Evolutionary conservation across 2,113 vertebrate genomes (phyloP).

Genomic region (Barbus barbus): DNA sequence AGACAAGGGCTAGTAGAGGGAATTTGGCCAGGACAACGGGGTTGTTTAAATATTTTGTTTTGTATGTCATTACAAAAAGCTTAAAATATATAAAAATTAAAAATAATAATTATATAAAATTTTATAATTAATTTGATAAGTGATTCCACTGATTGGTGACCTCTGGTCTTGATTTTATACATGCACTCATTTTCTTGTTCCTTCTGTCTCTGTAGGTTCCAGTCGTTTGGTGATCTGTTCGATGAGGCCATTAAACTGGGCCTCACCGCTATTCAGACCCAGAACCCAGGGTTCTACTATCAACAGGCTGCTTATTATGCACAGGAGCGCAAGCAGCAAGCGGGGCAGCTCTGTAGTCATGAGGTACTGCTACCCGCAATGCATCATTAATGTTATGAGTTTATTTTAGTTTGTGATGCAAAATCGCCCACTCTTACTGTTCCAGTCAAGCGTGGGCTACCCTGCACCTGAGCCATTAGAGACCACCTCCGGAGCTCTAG

Average conservation of each 20-base stretch:
- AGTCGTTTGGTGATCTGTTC: slow-evolving; percentile 97
- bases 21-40: too few species aligned
- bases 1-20: too few species aligned
- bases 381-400: not conserved
- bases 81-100: too few species aligned
- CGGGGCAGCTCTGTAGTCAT: slow-evolving; percentile 84
- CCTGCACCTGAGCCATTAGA: slow-evolving; percentile 86
- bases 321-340: slow-evolving; percentile 90
- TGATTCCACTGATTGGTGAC: not conserved
- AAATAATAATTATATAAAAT: too few species aligned
- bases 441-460: slow-evolving; percentile 77
- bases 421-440: slow-evolving; percentile 28
- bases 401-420: not conserved
- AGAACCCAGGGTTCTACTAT: slow-evolving; percentile 99
- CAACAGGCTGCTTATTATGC: slow-evolving; percentile 96
- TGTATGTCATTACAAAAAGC: too few species aligned
- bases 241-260: slow-evolving; percentile 98
- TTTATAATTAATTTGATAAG: too few species aligned
- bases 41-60: too few species aligned
- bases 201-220: slow-evolving; percentile 78
- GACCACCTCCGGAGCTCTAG: slow-evolving; percentile 81
- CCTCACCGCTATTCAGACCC: slow-evolving; percentile 95
- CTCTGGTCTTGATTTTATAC: not conserved
- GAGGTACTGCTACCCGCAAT: slow-evolving; percentile 73
- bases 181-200: not conserved